Evolutionary conservation across 2,888 invertebrate species (phyloP).

Genomic region (Dexiosoma caninum): DNA sequence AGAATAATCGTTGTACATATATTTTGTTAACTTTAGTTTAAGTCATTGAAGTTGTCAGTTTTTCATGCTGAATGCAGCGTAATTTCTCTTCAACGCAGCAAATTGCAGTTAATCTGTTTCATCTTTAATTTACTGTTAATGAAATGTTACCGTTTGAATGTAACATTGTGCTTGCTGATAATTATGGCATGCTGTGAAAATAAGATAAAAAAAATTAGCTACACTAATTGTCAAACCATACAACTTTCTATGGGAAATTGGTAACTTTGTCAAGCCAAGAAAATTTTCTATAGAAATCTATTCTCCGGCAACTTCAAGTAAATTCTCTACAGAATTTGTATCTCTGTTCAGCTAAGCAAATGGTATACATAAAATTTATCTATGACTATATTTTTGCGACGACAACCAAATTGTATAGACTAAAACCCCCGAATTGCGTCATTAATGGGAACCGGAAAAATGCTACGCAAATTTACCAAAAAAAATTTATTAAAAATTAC

Average conservation of each 20-base stretch:
- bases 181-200: no score
- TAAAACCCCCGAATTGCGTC: no score
- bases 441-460: no score
- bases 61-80: neutral
- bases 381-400: no score
- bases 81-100: neutral
- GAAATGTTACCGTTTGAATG: constrained; percentile 10
- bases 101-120: constrained; percentile 7
- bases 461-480: no score
- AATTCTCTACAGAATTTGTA: neutral
- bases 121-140: neutral
- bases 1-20: neutral
- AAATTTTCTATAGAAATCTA: neutral
- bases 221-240: no score
- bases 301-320: neutral
- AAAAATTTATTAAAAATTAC: no score
- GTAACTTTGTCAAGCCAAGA: no score
- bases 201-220: no score
- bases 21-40: constrained; percentile 7
- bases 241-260: neutral
- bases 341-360: no score
- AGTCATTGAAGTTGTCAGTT: neutral
- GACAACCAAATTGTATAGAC: no score
- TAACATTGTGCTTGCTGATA: neutral
- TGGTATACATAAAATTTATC: no score